Base-by-base conservation (phyloP, 2,113 vertebrate genomes). In the Phalacrocorax brasilianus region DNA sequence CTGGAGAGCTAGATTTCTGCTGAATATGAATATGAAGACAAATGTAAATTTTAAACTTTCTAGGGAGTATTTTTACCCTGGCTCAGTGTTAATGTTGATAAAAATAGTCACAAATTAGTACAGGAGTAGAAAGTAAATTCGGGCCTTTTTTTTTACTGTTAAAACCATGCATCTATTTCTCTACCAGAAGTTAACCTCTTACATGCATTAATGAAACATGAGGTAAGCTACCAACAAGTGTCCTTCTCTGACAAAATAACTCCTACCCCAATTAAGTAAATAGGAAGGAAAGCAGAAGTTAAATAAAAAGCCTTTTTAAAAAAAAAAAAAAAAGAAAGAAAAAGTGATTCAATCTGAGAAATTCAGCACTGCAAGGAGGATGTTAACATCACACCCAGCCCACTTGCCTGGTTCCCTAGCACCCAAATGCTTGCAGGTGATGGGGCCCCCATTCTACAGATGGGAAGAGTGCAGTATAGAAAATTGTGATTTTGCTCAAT, bases 51-150 rank as follows among this genome's bases (percentile, higher is more conserved):
- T 94, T 93, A 97, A 96, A 96, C 92, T 95, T 97, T 93, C 93
- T 62, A 95, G 80, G 93, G 91, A 97, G 88, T 96, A 96, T 97
- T 97, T 97, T 97, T 97, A 97, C 97, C 92, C 85, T 91, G 90
- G 95, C 94, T 95, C 92, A 91, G 90, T 88, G 95, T 95, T 97
- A 97, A 95, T 76, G 5, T 66, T 30, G 96, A 95, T 83, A 97
- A 97, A 97, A 97, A 97, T 97, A 97, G 97, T 91, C 93, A 94
- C 85, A 95, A 95, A 97, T 97, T 96, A 97, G 92, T 95, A 71
- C 94, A 95, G 93, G 91, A 96, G 94, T 95, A 91, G 95, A 97
- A 97, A 95, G 93, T 73, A 94, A 95, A 93, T 89, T 93, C 70
- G 50, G 71, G 83, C 6, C 19, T 42, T 59, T 45, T 77, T 59